Base-by-base conservation (phyloP, 2,888 invertebrate species). In the Cordilura impudica region DNA sequence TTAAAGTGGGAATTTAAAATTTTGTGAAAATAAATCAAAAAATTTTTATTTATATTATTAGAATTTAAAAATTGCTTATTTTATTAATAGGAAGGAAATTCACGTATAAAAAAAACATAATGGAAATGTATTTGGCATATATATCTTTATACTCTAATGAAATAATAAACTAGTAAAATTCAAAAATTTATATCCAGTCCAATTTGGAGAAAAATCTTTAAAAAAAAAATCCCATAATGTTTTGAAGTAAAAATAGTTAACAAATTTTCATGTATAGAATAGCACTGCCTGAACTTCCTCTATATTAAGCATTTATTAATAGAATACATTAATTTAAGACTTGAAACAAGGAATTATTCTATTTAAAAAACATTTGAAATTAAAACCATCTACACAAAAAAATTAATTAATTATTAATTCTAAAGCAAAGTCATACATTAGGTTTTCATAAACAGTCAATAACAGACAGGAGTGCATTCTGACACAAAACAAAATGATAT, bases 381-480 rank as follows among this genome's bases (percentile, higher is more conserved):
- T 16, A 29, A 8, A 43, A 16, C 3, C 6, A 56, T 56, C 35
- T 35, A n/a, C 4, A 39, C 12, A 5, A 39, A 39, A 39, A 39
- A 26, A n/a, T 4, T 23, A 26, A n/a, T 23, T 51, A 51, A 7
- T 16, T 51, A 26, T n/a, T 51, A 14, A 23, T 21, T n/a, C 14
- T 6, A 14, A 56, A 35, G 10, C 10, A 19, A 10, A 56, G 35
- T 45, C 14, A 21, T 39, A 56, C 4, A 35, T 60, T 70, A 60
- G 65, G 56, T 77, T 71, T 77, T 66, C 63, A 54, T 45, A 26
- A 39, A 39, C 31, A 70, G 69, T 74, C 69, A 74, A 67, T 78
- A 69, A 56, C 29, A 61, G 18, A 54, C 56, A 51, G 43, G 71
- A 79, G 66, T 75, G 71, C 71, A 71, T 79, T 71, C 71, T 79